Evolutionary conservation across 2,888 invertebrate species (phyloP), one percentile per base, ranked within the genome.

Genomic region (Apamea monoglypha): DNA sequence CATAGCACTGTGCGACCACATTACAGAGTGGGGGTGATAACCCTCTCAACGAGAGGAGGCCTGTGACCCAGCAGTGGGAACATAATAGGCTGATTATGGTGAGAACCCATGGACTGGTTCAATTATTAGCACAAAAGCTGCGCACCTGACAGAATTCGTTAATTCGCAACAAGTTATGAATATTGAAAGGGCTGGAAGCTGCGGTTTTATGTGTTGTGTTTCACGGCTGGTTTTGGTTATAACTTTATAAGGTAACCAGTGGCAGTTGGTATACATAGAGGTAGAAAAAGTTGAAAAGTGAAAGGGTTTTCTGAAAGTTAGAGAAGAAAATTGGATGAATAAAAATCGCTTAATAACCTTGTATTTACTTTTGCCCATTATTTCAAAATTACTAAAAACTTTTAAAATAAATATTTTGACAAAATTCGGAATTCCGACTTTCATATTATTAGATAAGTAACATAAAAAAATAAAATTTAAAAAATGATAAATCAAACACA

Each of bases 81-180:
- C 40, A 40, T 7, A 7, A 40, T 7, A 40, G 40, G 40, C 40
- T 40, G 40, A 40, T 40, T 7, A 40, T 36, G 7, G 40, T 40
- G 36, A 25, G 71, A 69, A 40, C 63, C 66, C 71, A 56, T 74
- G 32, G 47, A 69, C 56, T 36, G 21, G 29, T 72, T 63, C 40
- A 84, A 81, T 83, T 50, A 83, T 67, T 73, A 69, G 36, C 81
- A 68, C 73, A 84, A 81, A 79, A 76, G 63, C 68, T 64, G 67
- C 74, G 80, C 89, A 90, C 88, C 90, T 89, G 91, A 87, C 88
- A 74, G 87, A 85, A 86, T 88, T 80, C 85, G 87, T 87, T 88
- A 88, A 89, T 89, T 88, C 80, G 76, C 83, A 84, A 87, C 86
- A 83, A 78, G 87, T 84, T 86, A 87, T 89, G 88, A 90, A 91